Base-by-base conservation (phyloP, 2,113 vertebrate genomes). In the Kryptolebias marmoratus region DNA sequence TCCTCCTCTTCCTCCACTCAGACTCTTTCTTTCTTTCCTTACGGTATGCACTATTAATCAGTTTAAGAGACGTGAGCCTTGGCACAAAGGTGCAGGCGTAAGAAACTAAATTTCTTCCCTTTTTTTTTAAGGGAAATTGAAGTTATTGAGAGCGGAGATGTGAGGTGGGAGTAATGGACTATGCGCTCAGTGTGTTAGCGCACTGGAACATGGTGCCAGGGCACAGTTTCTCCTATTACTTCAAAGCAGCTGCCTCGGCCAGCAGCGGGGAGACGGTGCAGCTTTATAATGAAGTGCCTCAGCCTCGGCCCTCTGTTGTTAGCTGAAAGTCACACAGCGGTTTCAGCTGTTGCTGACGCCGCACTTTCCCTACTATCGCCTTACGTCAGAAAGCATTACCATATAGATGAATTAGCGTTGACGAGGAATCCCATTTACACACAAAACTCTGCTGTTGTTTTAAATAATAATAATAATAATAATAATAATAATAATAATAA, bases 251-350 rank as follows among this genome's bases (percentile, higher is more conserved):
- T 7, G 53, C 66, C 70, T 61, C 9, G 36, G 68, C 71, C 71
- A 28, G 60, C 75, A 57, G 71, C 42, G 47, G 69, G 62, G 68
- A 61, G 32, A 55, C 61, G 5, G 69, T 4, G 71, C 69, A 12
- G 62, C 73, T 60, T 30, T 9, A 27, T 79, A 79, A 87, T 72
- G 58, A 88, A 88, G 81, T 42, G 68, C 66, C 71, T 76, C 61
- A 7, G 64, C 74, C 45, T 81, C 78, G 58, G 71, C 71, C 58
- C 11, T 68, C 81, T 48, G 77, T 55, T 58, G 66, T 67, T 49
- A 52, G 80, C 79, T 71, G 75, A 86, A 87, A 87, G 87, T 87
- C 72, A 72, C 80, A 74, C 84, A 71, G 77, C 80, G 54, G 77
- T 71, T 60, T 64, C 48, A 9, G 71, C 60, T 31, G 32, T 14